Percentiles rank a stretch among this genome's conserved stretches.
phyloP scores from a whole-genome alignment of 2,888 invertebrate genomes.

The Agapetus fuscipes region DNA sequence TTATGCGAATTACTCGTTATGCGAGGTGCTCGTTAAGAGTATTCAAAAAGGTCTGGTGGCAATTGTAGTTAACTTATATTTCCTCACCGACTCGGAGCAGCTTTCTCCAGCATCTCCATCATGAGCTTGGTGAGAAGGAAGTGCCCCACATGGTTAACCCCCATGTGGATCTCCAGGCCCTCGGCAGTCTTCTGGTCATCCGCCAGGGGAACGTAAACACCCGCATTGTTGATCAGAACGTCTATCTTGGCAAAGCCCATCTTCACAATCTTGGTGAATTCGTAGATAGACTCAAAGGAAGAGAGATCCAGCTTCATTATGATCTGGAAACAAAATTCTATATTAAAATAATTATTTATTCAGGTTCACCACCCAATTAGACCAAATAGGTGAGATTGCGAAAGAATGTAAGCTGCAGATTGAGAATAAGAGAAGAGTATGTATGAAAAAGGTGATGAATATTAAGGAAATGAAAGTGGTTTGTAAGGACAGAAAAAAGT shows the following conservation, averaged over 20 bases:
- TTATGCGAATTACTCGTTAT: too few species aligned
- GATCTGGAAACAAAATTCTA: slow-evolving; percentile 39
- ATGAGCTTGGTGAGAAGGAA: slow-evolving; percentile 76
- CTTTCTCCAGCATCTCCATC: slow-evolving; percentile 53
- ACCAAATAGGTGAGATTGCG: too few species aligned
- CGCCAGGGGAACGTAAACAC: slow-evolving; percentile 54
- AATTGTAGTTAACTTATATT: too few species aligned
- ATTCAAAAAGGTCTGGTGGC: too few species aligned
- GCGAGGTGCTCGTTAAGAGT: too few species aligned
- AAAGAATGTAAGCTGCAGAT: too few species aligned
- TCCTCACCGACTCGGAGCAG: slow-evolving; percentile 59
- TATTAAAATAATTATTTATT: slow-evolving; percentile 6
- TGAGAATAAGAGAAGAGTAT: too few species aligned
- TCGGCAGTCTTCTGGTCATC: slow-evolving; percentile 53
- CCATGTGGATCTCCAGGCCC: slow-evolving; percentile 72
- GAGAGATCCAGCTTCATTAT: slow-evolving; percentile 68
- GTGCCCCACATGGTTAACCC: slow-evolving; percentile 77
- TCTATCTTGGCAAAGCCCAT: slow-evolving; percentile 59
- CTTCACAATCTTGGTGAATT: slow-evolving; percentile 58
- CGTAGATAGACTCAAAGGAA: slow-evolving; percentile 60
- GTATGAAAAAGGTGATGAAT: too few species aligned
- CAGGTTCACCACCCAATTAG: too few species aligned
- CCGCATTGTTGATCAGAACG: slow-evolving; percentile 74
- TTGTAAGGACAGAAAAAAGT: too few species aligned
- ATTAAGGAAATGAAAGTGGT: too few species aligned